Evolutionary conservation across 2,888 invertebrate species (phyloP).

Genomic region (Thereva unica): DNA sequence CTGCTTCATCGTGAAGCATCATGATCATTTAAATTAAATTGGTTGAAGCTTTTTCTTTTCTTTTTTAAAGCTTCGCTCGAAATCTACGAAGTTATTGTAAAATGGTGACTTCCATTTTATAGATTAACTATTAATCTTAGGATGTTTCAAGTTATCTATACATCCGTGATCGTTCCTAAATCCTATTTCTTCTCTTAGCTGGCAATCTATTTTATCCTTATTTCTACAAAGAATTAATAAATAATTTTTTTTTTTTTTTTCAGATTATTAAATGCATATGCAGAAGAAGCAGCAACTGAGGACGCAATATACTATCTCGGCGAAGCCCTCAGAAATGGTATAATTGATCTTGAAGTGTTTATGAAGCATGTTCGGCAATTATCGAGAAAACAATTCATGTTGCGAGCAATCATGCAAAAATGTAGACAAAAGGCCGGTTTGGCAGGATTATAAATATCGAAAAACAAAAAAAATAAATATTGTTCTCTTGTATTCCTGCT

Average conservation of each 20-base stretch:
- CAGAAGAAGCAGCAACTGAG: slow-evolving; percentile 97
- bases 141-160: too few relatives aligned
- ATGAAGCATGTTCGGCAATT: slow-evolving; percentile 94
- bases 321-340: slow-evolving; percentile 87
- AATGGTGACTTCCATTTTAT: too few relatives aligned
- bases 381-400: slow-evolving; percentile 94
- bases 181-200: too few relatives aligned
- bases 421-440: slow-evolving; percentile 93
- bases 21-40: too few relatives aligned
- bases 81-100: too few relatives aligned
- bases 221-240: too few relatives aligned
- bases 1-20: too few relatives aligned
- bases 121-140: too few relatives aligned
- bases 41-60: too few relatives aligned
- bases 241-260: slow-evolving; percentile 45
- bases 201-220: too few relatives aligned
- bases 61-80: too few relatives aligned
- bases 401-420: slow-evolving; percentile 94
- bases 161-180: too few relatives aligned
- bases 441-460: slow-evolving; percentile 59
- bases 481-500: not conserved
- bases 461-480: slow-evolving; percentile 57
- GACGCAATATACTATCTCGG: slow-evolving; percentile 99
- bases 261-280: slow-evolving; percentile 89
- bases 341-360: slow-evolving; percentile 94